Conservation (phyloP, 2,888 invertebrate genomes). For the Eupeodes luniger region DNA sequence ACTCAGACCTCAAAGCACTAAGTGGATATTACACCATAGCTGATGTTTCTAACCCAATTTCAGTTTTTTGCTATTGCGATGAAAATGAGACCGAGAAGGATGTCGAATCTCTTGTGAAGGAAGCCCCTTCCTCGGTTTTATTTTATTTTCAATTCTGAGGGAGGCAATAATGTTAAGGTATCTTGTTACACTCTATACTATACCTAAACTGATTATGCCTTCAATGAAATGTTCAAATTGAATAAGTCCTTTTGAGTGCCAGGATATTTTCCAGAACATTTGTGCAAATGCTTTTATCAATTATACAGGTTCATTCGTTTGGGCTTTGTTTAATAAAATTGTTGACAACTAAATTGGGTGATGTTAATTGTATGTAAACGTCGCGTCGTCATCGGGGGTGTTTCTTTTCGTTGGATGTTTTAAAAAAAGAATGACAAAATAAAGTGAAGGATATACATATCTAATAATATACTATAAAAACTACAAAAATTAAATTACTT, state of each 20-base stretch:
- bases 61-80: neutral
- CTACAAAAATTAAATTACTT: too few relatives aligned
- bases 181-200: constrained; percentile 22
- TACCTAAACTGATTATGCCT: constrained; percentile 27
- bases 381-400: too few relatives aligned
- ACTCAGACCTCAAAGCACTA: neutral
- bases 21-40: neutral
- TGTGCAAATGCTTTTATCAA: constrained; percentile 24
- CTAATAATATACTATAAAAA: too few relatives aligned
- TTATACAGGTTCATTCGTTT: constrained; percentile 10
- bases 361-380: too few relatives aligned
- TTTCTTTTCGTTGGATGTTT: too few relatives aligned
- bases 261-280: constrained; percentile 40
- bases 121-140: neutral
- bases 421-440: too few relatives aligned
- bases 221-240: constrained; percentile 38
- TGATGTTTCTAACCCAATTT: neutral
- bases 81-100: neutral
- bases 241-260: constrained; percentile 31
- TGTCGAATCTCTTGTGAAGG: neutral
- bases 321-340: neutral
- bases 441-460: too few relatives aligned
- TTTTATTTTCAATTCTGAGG: neutral
- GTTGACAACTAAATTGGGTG: neutral
- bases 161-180: constrained; percentile 34